Evolutionary conservation across 92 coral and sea anemone genomes (phyloP).

Genomic region (Paragorgia papillata): DNA sequence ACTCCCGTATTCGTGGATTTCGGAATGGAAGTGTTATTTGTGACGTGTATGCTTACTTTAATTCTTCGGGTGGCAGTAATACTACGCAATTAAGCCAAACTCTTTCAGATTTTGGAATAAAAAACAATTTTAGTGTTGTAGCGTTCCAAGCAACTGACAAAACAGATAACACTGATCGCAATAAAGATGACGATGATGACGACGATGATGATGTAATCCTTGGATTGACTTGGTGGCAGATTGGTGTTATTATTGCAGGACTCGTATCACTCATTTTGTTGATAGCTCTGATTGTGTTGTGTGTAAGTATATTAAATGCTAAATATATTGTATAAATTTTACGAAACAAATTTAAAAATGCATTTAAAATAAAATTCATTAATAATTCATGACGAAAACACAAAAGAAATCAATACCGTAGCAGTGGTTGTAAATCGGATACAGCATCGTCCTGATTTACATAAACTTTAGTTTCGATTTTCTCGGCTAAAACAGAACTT

Average conservation of each 20-base stretch:
- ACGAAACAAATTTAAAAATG: too few relatives aligned
- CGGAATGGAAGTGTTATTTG: conserved; percentile 2
- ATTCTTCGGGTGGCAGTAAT: background rate
- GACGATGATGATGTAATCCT: conserved; percentile 30
- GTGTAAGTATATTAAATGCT: conserved; percentile 19
- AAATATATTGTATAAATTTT: too few relatives aligned
- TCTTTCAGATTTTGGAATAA: background rate
- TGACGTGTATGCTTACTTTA: background rate
- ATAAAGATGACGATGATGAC: background rate
- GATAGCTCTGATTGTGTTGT: conserved; percentile 5
- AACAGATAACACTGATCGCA: background rate
- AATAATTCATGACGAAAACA: too few relatives aligned
- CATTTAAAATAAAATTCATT: too few relatives aligned
- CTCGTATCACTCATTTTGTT: background rate
- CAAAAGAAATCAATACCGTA: too few relatives aligned
- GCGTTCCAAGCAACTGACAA: background rate
- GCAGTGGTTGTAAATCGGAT: too few relatives aligned
- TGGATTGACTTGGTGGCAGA: conserved; percentile 39
- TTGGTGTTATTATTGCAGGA: conserved; percentile 37
- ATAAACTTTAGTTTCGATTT: too few relatives aligned
- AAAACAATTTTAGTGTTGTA: background rate
- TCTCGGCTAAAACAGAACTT: too few relatives aligned
- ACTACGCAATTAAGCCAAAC: background rate
- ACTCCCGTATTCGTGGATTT: background rate
- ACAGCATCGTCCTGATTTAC: too few relatives aligned